These are phyloP conservation scores for Parnassius glacialis DNA, from an alignment of 2,888 invertebrate species.

Conservation along the genomic window DNA sequence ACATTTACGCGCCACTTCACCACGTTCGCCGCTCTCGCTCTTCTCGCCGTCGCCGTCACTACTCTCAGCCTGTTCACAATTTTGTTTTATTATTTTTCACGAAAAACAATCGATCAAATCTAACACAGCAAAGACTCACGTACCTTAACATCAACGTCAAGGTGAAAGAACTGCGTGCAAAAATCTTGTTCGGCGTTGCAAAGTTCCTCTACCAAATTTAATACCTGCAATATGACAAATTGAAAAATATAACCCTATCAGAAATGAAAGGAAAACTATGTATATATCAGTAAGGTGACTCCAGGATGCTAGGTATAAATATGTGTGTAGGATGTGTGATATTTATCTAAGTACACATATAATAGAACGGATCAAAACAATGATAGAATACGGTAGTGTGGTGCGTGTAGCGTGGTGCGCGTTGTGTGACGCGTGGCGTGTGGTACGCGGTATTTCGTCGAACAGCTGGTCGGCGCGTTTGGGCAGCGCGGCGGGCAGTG, in stretches of 20 bases:
- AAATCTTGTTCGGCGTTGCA: conserved; percentile 97
- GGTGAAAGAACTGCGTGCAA: conserved; percentile 94
- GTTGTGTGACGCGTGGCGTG: too few species aligned
- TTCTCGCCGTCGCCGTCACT: conserved; percentile 45
- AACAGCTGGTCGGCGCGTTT: conserved; percentile 48
- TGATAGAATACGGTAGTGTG: too few species aligned
- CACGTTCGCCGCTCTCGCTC: conserved; percentile 34
- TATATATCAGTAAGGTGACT: too few species aligned
- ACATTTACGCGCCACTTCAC: conserved; percentile 37
- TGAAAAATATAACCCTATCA: conserved; percentile 14
- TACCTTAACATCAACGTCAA: conserved; percentile 81
- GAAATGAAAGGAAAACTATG: too few species aligned
- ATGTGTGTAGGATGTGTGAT: too few species aligned
- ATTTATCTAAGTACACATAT: too few species aligned
- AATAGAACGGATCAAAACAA: too few species aligned
- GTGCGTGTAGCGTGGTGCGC: too few species aligned
- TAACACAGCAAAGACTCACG: background rate
- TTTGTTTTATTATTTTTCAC: background rate
- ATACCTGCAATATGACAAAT: conserved; percentile 73
- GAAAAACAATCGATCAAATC: background rate
- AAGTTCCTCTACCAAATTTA: conserved; percentile 93
- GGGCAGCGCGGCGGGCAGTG: conserved; percentile 41
- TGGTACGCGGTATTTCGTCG: conserved; percentile 36
- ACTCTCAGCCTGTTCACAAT: conserved; percentile 38
- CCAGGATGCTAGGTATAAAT: too few species aligned